A percentile compares a stretch with the other conserved stretches of the same genome.
phyloP scores from a whole-genome alignment of 2,113 vertebrate species.

The Aldabrachelys gigantea region DNA sequence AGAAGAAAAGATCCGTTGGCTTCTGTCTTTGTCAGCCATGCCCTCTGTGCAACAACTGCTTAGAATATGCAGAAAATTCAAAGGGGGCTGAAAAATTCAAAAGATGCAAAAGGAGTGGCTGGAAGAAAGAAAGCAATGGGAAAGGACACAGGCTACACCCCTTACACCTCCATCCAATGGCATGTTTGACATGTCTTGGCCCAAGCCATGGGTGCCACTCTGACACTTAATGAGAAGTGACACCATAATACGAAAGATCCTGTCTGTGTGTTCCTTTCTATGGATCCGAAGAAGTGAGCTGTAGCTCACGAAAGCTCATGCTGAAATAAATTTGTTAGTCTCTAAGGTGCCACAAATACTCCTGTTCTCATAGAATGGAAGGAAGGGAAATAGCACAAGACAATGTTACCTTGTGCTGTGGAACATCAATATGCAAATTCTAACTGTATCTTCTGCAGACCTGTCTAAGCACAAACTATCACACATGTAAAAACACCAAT shows the following conservation, averaged over 20 bases:
- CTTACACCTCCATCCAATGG: neutral
- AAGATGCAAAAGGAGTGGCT: neutral
- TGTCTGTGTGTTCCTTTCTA: too few relatives aligned
- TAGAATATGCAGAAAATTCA: neutral
- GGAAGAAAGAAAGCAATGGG: neutral
- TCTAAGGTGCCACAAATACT: too few relatives aligned
- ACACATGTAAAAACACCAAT: neutral
- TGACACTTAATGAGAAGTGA: neutral
- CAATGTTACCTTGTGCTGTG: neutral
- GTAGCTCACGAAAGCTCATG: too few relatives aligned
- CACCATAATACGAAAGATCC: neutral
- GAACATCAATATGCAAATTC: neutral
- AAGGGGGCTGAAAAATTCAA: neutral
- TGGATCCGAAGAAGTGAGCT: too few relatives aligned
- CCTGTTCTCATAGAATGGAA: neutral
- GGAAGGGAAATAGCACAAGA: neutral
- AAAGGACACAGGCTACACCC: neutral
- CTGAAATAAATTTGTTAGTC: too few relatives aligned
- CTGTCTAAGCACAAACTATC: neutral
- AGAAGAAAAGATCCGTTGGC: neutral
- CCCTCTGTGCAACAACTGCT: neutral
- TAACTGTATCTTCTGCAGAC: neutral
- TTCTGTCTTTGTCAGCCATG: neutral
- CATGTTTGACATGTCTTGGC: neutral
- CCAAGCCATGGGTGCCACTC: neutral